Conservation (phyloP, 2,113 vertebrate species). For the Centropristis striata region DNA sequence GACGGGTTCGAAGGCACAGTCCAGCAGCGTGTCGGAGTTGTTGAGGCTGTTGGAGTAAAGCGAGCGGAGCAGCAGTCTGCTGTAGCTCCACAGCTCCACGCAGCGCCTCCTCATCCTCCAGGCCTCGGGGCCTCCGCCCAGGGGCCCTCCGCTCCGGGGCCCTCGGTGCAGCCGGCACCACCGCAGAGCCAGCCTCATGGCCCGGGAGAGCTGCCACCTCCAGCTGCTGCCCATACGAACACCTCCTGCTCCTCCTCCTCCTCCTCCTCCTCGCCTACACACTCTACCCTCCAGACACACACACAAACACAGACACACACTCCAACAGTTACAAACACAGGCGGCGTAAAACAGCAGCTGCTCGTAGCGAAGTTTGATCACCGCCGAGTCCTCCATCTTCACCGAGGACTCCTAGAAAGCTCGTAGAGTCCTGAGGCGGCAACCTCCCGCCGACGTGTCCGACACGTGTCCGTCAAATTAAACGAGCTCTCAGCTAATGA, state of each 20-base stretch:
- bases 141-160: constrained; percentile 51
- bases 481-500: constrained; percentile 55
- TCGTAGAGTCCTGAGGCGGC: neutral
- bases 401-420: neutral
- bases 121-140: constrained; percentile 3
- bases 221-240: constrained; percentile 88
- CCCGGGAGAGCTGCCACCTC: constrained; percentile 88
- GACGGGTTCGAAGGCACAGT: constrained; percentile 94
- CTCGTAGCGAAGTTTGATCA: constrained; percentile 36
- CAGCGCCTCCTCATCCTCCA: constrained; percentile 63
- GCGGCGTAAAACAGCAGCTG: constrained; percentile 71
- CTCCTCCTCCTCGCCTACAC: constrained; percentile 56
- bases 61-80: constrained; percentile 90
- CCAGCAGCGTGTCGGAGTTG: constrained; percentile 90
- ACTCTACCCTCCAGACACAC: constrained; percentile 73
- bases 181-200: constrained; percentile 88
- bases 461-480: constrained; percentile 34
- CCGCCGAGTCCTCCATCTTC: constrained; percentile 10
- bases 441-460: neutral
- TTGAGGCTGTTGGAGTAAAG: constrained; percentile 93
- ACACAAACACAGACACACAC: constrained; percentile 73
- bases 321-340: constrained; percentile 74
- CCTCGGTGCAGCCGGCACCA: constrained; percentile 89
- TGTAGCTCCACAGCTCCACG: constrained; percentile 89
- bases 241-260: constrained; percentile 65